phyloP scores from a whole-genome alignment of 2,113 vertebrate species.

The Passerina amoena region DNA sequence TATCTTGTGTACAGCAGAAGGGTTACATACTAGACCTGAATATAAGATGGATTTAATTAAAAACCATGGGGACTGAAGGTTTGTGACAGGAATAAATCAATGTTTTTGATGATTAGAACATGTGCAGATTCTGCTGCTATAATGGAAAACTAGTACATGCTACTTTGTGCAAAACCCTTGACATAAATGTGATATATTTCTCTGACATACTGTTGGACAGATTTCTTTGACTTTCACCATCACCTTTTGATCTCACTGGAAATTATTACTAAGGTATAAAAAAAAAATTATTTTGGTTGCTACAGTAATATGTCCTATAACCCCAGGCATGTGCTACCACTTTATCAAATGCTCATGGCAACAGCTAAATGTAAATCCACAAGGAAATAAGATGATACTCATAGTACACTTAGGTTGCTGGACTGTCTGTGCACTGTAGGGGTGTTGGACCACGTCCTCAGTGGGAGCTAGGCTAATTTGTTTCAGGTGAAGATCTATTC shows the following conservation, averaged over 20 bases:
- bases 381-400: not conserved
- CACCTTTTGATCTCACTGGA: not conserved
- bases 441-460: not conserved
- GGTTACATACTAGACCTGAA: not conserved
- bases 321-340: not conserved
- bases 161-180: slow-evolving; percentile 32
- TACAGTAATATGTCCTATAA: not conserved
- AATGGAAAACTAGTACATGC: not conserved
- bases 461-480: not conserved
- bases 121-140: slow-evolving; percentile 15
- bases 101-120: slow-evolving; percentile 55
- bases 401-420: not conserved
- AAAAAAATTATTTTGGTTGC: not conserved
- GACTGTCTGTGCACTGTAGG: not conserved
- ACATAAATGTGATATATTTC: not conserved
- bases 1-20: slow-evolving; percentile 29
- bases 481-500: not conserved
- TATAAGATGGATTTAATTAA: slow-evolving; percentile 47
- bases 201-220: not conserved
- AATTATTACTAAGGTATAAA: not conserved
- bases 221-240: not conserved
- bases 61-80: not conserved
- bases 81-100: slow-evolving; percentile 61
- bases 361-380: not conserved
- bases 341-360: slow-evolving; percentile 1